Evolutionary conservation across 2,888 invertebrate genomes (phyloP).

Genomic region (Drosophila prolongata): DNA sequence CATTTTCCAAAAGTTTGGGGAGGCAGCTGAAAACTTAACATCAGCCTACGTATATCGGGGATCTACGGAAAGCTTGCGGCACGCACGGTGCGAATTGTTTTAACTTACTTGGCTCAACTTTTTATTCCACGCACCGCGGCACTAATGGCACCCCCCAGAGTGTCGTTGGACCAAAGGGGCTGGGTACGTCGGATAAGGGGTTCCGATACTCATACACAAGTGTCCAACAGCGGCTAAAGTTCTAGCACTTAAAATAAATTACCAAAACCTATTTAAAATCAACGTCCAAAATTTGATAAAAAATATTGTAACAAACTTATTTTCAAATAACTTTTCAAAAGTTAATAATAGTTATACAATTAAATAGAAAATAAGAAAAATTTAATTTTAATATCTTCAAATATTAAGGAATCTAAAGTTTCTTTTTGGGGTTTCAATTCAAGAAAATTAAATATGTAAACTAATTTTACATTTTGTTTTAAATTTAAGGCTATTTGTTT

Average conservation of each 20-base stretch:
- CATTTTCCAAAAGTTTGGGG: constrained; percentile 16
- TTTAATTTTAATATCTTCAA: too few relatives aligned
- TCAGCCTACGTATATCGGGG: constrained; percentile 26
- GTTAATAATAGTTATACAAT: too few relatives aligned
- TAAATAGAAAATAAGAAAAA: too few relatives aligned
- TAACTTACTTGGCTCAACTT: constrained; percentile 52
- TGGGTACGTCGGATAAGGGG: background rate
- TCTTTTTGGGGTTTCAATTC: too few relatives aligned
- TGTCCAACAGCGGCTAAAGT: background rate
- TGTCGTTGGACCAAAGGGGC: constrained; percentile 41
- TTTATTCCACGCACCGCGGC: constrained; percentile 34
- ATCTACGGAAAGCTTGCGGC: constrained; percentile 18
- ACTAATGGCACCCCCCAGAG: constrained; percentile 52
- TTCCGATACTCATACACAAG: background rate
- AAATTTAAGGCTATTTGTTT: too few relatives aligned
- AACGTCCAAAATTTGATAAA: too few relatives aligned
- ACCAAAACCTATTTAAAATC: too few relatives aligned
- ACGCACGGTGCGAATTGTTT: constrained; percentile 49
- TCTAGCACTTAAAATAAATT: background rate
- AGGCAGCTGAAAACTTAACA: constrained; percentile 33
- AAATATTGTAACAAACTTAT: too few relatives aligned
- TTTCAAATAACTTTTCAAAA: too few relatives aligned
- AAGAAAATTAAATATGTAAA: too few relatives aligned
- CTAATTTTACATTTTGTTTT: too few relatives aligned
- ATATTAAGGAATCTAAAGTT: too few relatives aligned